These are phyloP conservation scores for Callionymus lyra DNA, from an alignment of 2,113 vertebrate species.

Conservation along the genomic window DNA sequence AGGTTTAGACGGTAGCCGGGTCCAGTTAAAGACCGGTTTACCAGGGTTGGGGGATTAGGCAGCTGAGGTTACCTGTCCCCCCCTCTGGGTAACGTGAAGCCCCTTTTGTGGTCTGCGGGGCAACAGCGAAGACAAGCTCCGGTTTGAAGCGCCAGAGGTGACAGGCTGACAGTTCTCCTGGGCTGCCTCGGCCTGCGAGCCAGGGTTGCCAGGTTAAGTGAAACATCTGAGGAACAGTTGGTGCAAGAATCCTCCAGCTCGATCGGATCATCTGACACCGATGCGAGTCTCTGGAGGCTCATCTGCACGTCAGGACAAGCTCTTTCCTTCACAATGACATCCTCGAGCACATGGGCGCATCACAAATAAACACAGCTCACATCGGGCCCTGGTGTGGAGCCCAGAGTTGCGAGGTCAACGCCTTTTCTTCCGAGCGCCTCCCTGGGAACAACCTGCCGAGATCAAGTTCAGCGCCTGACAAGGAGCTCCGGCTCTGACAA, in stretches of 20 bases:
- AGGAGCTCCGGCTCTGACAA: constrained; percentile 61
- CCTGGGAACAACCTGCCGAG: constrained; percentile 55
- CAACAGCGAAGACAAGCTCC: constrained; percentile 44
- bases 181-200: constrained; percentile 18
- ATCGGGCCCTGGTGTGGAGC: constrained; percentile 16
- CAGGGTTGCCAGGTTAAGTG: constrained; percentile 26
- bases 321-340: too few species aligned
- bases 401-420: constrained; percentile 42
- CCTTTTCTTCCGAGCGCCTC: constrained; percentile 54
- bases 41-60: constrained; percentile 67
- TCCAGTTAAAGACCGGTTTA: constrained; percentile 66
- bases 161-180: constrained; percentile 26
- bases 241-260: neutral
- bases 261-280: constrained; percentile 3
- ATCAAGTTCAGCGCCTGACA: constrained; percentile 70
- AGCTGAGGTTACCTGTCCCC: constrained; percentile 66
- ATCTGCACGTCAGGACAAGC: constrained; percentile 17
- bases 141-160: constrained; percentile 55
- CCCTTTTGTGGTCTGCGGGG: constrained; percentile 52
- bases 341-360: too few species aligned
- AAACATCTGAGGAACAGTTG: constrained; percentile 1
- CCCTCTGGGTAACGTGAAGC: constrained; percentile 61
- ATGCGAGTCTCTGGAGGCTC: constrained; percentile 2
- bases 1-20: constrained; percentile 42
- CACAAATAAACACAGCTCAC: constrained; percentile 6